Percentiles rank a stretch among this genome's conserved stretches.
phyloP scores from a whole-genome alignment of 2,888 invertebrate genomes.

The Stictocephala bisonia region DNA sequence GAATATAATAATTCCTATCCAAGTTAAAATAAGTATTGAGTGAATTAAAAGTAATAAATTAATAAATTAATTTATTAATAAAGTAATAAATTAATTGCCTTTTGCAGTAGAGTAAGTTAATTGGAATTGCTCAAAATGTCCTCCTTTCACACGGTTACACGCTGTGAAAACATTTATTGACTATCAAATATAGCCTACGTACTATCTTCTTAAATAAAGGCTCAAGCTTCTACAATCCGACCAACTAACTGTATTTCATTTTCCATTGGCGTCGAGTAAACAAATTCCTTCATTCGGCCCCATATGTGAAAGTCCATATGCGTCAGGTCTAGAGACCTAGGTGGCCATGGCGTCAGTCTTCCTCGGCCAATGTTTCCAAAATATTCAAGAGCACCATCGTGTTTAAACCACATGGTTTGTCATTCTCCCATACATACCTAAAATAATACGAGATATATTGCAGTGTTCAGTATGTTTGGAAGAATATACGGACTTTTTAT shows the following conservation, averaged over 20 bases:
- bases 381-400: neutral
- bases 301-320: neutral
- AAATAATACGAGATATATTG: neutral
- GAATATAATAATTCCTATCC: too few species aligned
- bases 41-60: too few species aligned
- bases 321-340: neutral
- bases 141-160: neutral
- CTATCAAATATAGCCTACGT: neutral
- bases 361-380: neutral
- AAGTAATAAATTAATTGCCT: too few species aligned
- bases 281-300: neutral
- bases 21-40: too few species aligned
- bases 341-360: neutral
- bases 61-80: too few species aligned
- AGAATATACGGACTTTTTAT: too few species aligned
- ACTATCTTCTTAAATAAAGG: neutral
- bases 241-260: neutral
- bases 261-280: neutral
- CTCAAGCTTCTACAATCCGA: neutral
- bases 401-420: neutral
- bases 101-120: too few species aligned
- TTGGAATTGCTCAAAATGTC: constrained; percentile 2
- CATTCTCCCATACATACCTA: neutral
- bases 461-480: too few species aligned
- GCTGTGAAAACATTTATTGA: neutral